These are phyloP conservation scores for Actias luna DNA, from an alignment of 2,888 invertebrate species.

Conservation along the genomic window DNA sequence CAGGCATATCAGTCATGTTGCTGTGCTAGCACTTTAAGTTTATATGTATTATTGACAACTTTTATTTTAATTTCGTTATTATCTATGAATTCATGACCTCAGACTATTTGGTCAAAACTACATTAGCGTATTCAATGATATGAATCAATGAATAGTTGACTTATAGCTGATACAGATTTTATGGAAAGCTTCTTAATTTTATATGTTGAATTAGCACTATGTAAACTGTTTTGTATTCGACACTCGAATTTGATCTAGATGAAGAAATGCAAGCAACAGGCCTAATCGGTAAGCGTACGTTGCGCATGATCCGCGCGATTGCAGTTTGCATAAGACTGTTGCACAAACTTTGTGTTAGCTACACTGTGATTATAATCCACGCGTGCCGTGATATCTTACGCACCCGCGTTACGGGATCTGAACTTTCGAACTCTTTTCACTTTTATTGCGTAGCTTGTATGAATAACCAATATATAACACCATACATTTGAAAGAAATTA, in stretches of 20 bases:
- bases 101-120: too few relatives aligned
- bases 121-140: too few relatives aligned
- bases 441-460: slow-evolving; percentile 33
- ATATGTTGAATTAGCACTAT: neutral
- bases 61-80: too few relatives aligned
- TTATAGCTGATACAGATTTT: too few relatives aligned
- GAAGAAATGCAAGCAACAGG: slow-evolving; percentile 20
- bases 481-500: neutral
- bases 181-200: neutral
- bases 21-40: too few relatives aligned
- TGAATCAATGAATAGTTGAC: too few relatives aligned
- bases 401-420: slow-evolving; percentile 56
- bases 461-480: neutral
- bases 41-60: too few relatives aligned
- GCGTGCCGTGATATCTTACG: slow-evolving; percentile 67
- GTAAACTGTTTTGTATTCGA: slow-evolving; percentile 10
- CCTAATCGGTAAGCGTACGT: slow-evolving; percentile 35
- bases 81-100: too few relatives aligned
- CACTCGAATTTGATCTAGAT: slow-evolving; percentile 15
- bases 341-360: slow-evolving; percentile 67
- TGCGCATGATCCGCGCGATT: slow-evolving; percentile 67
- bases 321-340: slow-evolving; percentile 73
- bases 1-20: too few relatives aligned
- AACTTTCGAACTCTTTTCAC: slow-evolving; percentile 68
- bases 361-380: slow-evolving; percentile 69